These are phyloP conservation scores for Grus americana DNA, from an alignment of 2,113 vertebrate species.

Conservation along the genomic window DNA sequence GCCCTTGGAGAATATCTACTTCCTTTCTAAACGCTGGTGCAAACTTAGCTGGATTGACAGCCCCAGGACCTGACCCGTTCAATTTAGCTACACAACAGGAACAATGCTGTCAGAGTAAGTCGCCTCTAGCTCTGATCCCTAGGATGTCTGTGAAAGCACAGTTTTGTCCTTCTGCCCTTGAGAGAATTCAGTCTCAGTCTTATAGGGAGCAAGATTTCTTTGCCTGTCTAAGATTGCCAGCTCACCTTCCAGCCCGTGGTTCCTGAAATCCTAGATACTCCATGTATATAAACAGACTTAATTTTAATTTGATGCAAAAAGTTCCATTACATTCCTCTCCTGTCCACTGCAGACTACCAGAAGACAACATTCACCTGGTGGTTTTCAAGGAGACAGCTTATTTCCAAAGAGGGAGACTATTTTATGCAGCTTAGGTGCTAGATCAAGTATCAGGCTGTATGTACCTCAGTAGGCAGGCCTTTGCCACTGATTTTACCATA, in stretches of 20 bases:
- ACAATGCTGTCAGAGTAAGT: background rate
- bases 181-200: background rate
- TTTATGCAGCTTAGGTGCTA: background rate
- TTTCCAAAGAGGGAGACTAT: background rate
- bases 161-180: background rate
- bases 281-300: background rate
- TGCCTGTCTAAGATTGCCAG: background rate
- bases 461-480: background rate
- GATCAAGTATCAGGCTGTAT: background rate
- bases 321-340: background rate
- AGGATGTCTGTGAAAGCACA: background rate
- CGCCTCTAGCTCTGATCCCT: background rate
- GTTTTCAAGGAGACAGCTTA: background rate
- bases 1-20: background rate
- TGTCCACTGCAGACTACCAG: background rate
- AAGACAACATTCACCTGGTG: background rate
- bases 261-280: background rate
- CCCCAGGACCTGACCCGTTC: background rate
- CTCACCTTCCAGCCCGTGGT: background rate
- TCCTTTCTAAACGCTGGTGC: background rate
- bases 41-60: slow-evolving; percentile 6
- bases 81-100: background rate
- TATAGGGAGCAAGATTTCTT: background rate
- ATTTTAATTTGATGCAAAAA: background rate
- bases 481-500: background rate